Evolutionary conservation across 2,113 vertebrate species (phyloP).

Genomic region (Oreotragus oreotragus): DNA sequence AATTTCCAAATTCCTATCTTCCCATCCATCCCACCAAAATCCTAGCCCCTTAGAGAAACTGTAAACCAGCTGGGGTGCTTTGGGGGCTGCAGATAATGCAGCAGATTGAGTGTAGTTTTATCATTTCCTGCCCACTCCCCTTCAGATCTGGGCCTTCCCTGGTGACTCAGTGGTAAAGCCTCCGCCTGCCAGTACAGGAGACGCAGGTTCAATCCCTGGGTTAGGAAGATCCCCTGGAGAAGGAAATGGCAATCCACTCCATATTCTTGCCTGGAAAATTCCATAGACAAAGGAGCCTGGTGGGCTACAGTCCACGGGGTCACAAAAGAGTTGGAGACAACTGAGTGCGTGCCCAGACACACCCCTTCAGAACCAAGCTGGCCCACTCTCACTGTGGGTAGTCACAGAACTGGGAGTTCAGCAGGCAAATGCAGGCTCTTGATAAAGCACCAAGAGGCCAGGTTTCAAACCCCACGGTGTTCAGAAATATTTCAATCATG

Average conservation of each 20-base stretch:
- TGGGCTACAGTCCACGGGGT: not conserved
- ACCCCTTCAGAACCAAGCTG: not conserved
- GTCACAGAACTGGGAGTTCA: not conserved
- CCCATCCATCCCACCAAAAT: not conserved
- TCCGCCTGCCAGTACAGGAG: not conserved
- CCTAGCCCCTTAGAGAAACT: not conserved
- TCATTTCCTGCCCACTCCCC: not conserved
- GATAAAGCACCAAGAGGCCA: not conserved
- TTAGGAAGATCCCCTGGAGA: not conserved
- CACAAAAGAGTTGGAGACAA: not conserved
- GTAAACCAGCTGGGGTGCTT: not conserved
- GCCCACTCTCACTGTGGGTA: conserved; percentile 51
- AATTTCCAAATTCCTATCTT: not conserved
- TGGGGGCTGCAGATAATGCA: not conserved
- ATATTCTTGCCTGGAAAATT: not conserved
- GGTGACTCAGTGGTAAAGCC: not conserved
- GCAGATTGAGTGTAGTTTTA: not conserved
- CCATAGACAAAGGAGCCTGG: not conserved
- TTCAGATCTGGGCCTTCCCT: not conserved
- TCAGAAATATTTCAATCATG: not conserved
- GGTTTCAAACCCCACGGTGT: not conserved
- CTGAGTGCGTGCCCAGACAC: not conserved
- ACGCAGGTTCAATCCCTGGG: not conserved
- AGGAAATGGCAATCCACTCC: not conserved
- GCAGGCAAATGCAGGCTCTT: not conserved